Conservation (phyloP, 2,113 vertebrate genomes). For the Misgurnus mizolepis region DNA sequence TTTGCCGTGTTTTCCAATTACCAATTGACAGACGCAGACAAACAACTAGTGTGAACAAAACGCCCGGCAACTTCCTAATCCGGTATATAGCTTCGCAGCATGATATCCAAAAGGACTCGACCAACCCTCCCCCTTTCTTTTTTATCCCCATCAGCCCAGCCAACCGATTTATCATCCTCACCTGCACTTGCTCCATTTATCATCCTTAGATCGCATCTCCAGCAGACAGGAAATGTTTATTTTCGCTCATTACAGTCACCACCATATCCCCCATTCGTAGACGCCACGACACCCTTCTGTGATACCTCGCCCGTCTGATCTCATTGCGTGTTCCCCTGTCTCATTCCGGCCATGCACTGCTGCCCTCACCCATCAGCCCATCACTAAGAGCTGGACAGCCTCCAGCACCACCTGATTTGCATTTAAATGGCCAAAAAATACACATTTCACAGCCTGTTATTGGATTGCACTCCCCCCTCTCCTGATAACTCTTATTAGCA, state of each 20-base stretch:
- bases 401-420: constrained; percentile 46
- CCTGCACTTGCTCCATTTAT: constrained; percentile 62
- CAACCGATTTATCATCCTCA: constrained; percentile 64
- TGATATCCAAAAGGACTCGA: background rate
- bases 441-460: constrained; percentile 48
- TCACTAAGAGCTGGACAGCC: constrained; percentile 13
- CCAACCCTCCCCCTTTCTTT: background rate
- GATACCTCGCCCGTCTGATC: constrained; percentile 28
- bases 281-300: constrained; percentile 29
- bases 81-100: background rate
- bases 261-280: constrained; percentile 21
- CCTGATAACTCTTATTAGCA: constrained; percentile 46
- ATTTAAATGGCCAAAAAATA: constrained; percentile 56
- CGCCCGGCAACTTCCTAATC: background rate
- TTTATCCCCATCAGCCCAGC: constrained; percentile 30
- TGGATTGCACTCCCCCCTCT: constrained; percentile 42
- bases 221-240: constrained; percentile 62
- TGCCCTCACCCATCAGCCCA: constrained; percentile 31
- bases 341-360: constrained; percentile 17
- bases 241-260: constrained; percentile 57
- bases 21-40: background rate
- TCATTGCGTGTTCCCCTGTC: constrained; percentile 13
- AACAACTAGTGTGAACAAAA: background rate
- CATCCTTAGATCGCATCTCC: constrained; percentile 63
- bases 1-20: constrained; percentile 21